Base-by-base conservation (phyloP, 2,113 vertebrate genomes). In the Todiramphus chloris region DNA sequence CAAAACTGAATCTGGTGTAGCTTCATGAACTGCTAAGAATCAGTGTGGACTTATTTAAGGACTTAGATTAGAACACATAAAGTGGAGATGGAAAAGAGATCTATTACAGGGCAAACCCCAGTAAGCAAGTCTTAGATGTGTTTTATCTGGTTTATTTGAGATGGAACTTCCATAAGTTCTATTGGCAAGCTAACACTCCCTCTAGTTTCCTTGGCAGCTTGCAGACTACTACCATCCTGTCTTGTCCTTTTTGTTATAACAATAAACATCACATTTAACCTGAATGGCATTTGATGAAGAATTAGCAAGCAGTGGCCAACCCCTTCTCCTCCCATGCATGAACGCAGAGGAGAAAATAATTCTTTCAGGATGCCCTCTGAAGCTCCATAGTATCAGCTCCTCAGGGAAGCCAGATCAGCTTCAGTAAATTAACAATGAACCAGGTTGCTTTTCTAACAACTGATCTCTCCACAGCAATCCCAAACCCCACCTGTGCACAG, bases 401-500 rank as follows among this genome's bases (percentile, higher is more conserved):
- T 87, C 28, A 28, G 33, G 30, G 79, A 89, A 56, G 14, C 11
- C 79, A 78, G 72, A 94, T 56, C 33, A 90, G 76, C 62, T 74
- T 53, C 59, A 89, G 35, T 78, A 83, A 77, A 74, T 53, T 39
- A 88, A 68, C 59, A 83, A 51, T 30, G 63, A 80, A 80, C 23
- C 18, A 83, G 67, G 56, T 1, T 68, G 56, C 25, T 82, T 64
- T 90, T 81, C 80, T 43, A 90, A 83, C 6, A 18, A n/a, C 12
- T 51, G 37, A 70, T 28, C 35, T 90, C 75, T 83, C 87, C 72
- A 64, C 23, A 67, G 59, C 35, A 88, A 74, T 79, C 70, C 63
- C 76, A 96, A 88, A 74, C 51, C 7, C 27, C 0, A 0, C 33
- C 33, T 67, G 19, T 62, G 50, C 55, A 44, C 25, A 46, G 0